phyloP scores from a whole-genome alignment of 2,113 vertebrate genomes.

The Ovis canadensis region DNA sequence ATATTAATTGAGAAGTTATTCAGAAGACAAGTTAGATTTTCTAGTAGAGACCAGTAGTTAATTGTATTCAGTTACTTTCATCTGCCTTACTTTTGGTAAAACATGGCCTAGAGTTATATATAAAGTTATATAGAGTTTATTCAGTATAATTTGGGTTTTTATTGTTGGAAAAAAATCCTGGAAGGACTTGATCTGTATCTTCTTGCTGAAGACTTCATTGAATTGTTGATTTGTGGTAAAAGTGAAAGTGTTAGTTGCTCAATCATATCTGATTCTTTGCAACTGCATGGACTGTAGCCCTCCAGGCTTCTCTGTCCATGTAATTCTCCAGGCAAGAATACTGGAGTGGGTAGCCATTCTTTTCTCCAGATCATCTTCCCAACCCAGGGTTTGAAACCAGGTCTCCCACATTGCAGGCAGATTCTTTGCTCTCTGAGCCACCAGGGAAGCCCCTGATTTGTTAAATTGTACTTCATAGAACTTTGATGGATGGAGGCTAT shows the following conservation, averaged over 20 bases:
- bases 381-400: background rate
- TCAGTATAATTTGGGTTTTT: background rate
- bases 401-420: background rate
- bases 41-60: background rate
- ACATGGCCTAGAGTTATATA: background rate
- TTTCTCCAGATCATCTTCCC: background rate
- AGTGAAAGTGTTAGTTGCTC: background rate
- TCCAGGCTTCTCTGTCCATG: background rate
- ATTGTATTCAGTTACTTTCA: conserved; percentile 43
- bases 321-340: background rate
- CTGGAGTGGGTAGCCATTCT: background rate
- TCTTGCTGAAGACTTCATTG: background rate
- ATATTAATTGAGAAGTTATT: background rate
- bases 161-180: background rate
- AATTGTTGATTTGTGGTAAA: background rate
- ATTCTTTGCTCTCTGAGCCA: background rate
- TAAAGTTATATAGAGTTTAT: background rate
- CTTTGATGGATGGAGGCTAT: background rate
- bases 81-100: background rate
- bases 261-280: background rate
- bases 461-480: conserved; percentile 11
- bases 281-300: background rate
- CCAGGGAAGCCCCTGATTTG: background rate
- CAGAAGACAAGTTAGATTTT: conserved; percentile 26
- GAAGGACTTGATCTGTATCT: background rate